Conservation (phyloP, 2,113 vertebrate genomes). For the Xiphophorus maculatus region DNA sequence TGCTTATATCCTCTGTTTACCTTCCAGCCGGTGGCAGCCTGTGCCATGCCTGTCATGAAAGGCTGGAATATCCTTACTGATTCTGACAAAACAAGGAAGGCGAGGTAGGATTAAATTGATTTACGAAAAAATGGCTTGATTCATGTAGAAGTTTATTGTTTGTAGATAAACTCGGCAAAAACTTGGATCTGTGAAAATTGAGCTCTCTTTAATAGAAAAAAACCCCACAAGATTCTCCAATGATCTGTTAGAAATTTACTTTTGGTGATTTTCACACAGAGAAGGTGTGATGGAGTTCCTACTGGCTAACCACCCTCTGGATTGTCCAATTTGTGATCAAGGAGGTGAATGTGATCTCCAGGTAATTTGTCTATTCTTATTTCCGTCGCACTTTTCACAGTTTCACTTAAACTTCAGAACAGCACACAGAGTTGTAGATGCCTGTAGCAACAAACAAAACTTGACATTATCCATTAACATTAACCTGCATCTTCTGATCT, state of each 20-base stretch:
- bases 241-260: not conserved
- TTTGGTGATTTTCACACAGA: constrained; percentile 71
- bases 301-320: constrained; percentile 93
- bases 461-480: not conserved
- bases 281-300: constrained; percentile 98
- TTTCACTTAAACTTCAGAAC: not conserved
- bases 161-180: not conserved
- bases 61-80: constrained; percentile 97
- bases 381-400: not conserved
- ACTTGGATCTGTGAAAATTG: too few relatives aligned
- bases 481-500: too few relatives aligned
- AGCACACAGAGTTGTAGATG: not conserved
- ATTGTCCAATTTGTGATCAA: constrained; percentile 97
- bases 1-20: constrained; percentile 1
- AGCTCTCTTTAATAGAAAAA: too few relatives aligned
- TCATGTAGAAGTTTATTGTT: not conserved
- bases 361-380: constrained; percentile 77
- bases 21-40: constrained; percentile 93
- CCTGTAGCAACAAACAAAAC: too few relatives aligned
- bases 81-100: constrained; percentile 94
- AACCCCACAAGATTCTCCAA: not conserved
- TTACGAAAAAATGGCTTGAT: not conserved
- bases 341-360: constrained; percentile 97
- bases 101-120: constrained; percentile 80
- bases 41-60: constrained; percentile 98